These are phyloP conservation scores for Leptobrachium leishanense DNA, from an alignment of 2,113 vertebrate species.

Conservation along the genomic window DNA sequence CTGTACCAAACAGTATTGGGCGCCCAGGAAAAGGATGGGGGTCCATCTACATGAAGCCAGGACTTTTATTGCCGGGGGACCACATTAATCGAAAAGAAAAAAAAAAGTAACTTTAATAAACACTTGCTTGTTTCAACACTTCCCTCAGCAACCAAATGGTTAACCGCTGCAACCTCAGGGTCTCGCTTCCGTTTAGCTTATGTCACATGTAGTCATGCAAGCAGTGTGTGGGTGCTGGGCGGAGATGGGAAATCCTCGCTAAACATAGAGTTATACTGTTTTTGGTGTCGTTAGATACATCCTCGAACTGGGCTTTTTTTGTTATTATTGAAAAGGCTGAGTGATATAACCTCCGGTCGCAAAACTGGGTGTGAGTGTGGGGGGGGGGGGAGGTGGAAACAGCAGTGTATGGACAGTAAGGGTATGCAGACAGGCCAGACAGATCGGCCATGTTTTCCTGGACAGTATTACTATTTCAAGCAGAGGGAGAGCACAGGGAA, in stretches of 20 bases:
- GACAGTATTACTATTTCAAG: no score
- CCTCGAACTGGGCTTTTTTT: neutral
- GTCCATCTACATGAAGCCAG: no score
- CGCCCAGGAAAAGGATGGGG: no score
- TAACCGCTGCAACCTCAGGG: constrained; percentile 18
- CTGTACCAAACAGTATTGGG: no score
- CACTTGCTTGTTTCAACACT: neutral
- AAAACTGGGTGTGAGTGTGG: neutral
- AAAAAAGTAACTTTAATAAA: neutral
- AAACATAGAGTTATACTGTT: neutral
- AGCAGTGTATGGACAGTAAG: no score
- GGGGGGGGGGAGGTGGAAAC: no score
- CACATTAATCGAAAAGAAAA: neutral
- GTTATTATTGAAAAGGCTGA: no score
- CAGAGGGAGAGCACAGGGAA: no score
- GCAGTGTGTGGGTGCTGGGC: neutral
- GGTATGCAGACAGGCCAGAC: no score
- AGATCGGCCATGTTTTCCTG: no score
- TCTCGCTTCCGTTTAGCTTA: constrained; percentile 4
- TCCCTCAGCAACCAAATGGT: constrained; percentile 2
- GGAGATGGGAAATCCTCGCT: neutral
- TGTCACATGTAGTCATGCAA: constrained; percentile 1
- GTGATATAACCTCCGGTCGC: no score
- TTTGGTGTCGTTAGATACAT: neutral
- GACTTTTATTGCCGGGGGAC: no score